Conservation (phyloP, 2,113 vertebrate genomes). For the Picathartes gymnocephalus region DNA sequence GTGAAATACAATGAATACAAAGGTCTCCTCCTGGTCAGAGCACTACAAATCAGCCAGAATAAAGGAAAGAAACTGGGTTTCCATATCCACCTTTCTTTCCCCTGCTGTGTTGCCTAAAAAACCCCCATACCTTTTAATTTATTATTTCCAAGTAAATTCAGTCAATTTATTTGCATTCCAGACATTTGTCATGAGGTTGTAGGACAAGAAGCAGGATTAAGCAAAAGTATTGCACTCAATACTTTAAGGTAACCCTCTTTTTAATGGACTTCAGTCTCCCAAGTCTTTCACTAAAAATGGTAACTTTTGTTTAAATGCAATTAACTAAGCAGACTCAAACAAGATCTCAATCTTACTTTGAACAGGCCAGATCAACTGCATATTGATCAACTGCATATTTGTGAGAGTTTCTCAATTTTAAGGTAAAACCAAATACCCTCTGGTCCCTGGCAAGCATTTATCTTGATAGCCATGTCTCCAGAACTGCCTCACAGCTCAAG, state of each 20-base stretch:
- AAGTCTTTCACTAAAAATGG: neutral
- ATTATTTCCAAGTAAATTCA: neutral
- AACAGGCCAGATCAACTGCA: neutral
- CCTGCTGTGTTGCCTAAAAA: neutral
- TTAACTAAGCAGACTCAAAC: neutral
- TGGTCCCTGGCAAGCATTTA: conserved; percentile 4
- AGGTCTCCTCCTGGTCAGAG: neutral
- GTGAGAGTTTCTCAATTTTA: neutral
- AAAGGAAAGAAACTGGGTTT: neutral
- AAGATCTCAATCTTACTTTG: neutral
- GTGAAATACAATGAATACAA: neutral
- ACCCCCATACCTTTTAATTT: neutral
- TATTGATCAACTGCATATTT: neutral
- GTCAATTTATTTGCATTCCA: neutral
- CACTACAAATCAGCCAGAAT: neutral
- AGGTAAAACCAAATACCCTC: neutral
- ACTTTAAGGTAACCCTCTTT: neutral
- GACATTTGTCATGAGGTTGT: neutral
- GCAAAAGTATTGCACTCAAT: neutral
- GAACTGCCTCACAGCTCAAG: neutral
- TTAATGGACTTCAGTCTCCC: neutral
- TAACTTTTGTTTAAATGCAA: neutral
- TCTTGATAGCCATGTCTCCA: neutral
- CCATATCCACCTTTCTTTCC: neutral
- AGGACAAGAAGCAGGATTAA: neutral